phyloP scores from a whole-genome alignment of 2,888 invertebrate genomes.

The Drosophila antonietae region DNA sequence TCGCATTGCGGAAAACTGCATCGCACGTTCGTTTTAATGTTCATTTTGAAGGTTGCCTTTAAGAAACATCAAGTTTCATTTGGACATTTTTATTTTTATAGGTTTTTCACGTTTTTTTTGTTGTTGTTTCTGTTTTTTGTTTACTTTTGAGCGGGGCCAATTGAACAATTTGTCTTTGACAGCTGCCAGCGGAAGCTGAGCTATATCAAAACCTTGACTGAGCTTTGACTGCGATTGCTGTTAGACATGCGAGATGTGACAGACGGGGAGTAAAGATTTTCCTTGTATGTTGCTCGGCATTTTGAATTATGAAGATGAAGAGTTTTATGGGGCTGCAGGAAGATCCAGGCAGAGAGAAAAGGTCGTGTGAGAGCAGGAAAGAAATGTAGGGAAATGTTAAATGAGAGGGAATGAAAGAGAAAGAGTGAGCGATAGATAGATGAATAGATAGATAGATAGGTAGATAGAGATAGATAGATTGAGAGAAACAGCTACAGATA shows the following conservation, averaged over 20 bases:
- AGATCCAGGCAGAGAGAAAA: too few species aligned
- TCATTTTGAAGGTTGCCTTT: slow-evolving; percentile 70
- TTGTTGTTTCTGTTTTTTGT: slow-evolving; percentile 34
- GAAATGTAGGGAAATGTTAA: background rate
- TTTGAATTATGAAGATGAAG: background rate
- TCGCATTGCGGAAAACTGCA: slow-evolving; percentile 76
- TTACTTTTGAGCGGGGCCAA: slow-evolving; percentile 55
- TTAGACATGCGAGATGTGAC: background rate
- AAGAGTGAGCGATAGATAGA: background rate
- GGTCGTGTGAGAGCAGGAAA: background rate
- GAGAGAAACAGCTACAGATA: too few species aligned
- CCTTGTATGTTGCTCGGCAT: background rate
- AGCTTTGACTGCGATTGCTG: background rate
- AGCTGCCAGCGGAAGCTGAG: slow-evolving; percentile 51
- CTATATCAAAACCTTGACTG: slow-evolving; percentile 20
- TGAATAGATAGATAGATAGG: background rate
- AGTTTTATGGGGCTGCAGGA: background rate
- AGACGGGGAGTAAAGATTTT: background rate
- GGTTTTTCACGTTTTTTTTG: slow-evolving; percentile 29
- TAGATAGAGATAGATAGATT: too few species aligned
- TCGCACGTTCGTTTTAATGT: slow-evolving; percentile 63
- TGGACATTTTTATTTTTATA: slow-evolving; percentile 29
- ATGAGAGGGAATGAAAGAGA: background rate
- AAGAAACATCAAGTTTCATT: slow-evolving; percentile 57
- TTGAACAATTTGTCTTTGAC: slow-evolving; percentile 59